Conservation (phyloP, 1,140 invertebrate species). For the Drosophila carrolli region DNA sequence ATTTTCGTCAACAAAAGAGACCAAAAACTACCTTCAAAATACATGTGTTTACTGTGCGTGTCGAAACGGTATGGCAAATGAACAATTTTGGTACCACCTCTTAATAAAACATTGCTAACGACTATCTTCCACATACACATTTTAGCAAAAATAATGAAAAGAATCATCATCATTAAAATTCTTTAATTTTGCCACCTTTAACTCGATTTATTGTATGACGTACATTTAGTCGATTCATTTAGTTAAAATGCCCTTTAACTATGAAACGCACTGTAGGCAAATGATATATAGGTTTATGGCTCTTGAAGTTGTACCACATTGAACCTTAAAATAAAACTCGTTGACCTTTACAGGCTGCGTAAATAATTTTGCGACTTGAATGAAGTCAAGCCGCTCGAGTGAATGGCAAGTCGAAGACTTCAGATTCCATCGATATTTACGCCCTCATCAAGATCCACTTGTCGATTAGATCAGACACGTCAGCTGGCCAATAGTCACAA, state of each 20-base stretch:
- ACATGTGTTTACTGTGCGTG: constrained; percentile 27
- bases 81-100: not conserved
- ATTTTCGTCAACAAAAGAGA: constrained; percentile 62
- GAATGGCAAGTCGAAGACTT: constrained; percentile 34
- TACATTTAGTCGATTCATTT: not conserved
- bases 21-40: constrained; percentile 28
- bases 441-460: constrained; percentile 6
- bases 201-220: too few species aligned
- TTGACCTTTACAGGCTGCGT: constrained; percentile 75
- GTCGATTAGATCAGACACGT: constrained; percentile 41
- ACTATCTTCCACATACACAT: too few species aligned
- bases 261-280: constrained; percentile 36
- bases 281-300: constrained; percentile 67
- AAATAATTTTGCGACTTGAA: constrained; percentile 50
- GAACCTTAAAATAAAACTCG: constrained; percentile 59
- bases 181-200: too few species aligned
- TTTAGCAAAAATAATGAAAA: too few species aligned
- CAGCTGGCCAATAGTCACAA: constrained; percentile 12
- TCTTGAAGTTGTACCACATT: constrained; percentile 58
- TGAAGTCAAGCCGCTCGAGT: constrained; percentile 50
- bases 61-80: constrained; percentile 7
- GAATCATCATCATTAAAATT: too few species aligned
- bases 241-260: not conserved
- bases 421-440: constrained; percentile 12
- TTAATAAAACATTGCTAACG: too few species aligned